Base-by-base conservation (phyloP, 2,888 invertebrate genomes). In the Leptogaster cylindrica region DNA sequence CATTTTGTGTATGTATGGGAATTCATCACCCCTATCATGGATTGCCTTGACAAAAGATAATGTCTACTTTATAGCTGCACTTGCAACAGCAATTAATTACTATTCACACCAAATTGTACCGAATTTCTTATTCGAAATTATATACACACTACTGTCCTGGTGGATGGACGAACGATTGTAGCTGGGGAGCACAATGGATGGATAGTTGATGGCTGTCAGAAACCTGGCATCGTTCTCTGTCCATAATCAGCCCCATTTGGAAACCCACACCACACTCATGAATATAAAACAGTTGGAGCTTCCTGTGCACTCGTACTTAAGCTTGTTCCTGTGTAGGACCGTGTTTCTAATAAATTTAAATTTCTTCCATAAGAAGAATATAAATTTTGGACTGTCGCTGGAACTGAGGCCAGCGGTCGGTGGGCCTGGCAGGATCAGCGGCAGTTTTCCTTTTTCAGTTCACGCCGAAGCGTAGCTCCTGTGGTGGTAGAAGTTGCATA, bases 271-370 rank as follows among this genome's bases (percentile, higher is more conserved):
- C 8, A 31, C 31, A 39, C n/a, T 39, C 39, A 39, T 39, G 39
- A 39, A 39, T 39, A 39, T 10, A 39, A 10, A 39, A 39, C 6
- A 4, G 4, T 14, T 12, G 39, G 6, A 10, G 39, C 39, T 39
- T 39, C 6, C 39, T 39, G n/a, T 39, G 10, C 39, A 39, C n/a
- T n/a, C 3, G 39, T 39, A 39, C 14, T 10, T 10, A 39, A 4
- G 39, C 3, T 3, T 10, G 39, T 39, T 10, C 14, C 14, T 39
- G n/a, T 39, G 14, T 12, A n/a, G n/a, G n/a, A n/a, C n/a, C n/a
- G n/a, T n/a, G n/a, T n/a, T n/a, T n/a, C n/a, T n/a, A n/a, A n/a
- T 39, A 39, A 39, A 39, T 39, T 39, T 39, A 39, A 39, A 39
- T 39, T 39, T 10, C 39, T 3, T 39, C 39, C 39, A 39, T 39